These are phyloP conservation scores for Palloptera scutellata DNA, from an alignment of 2,888 invertebrate species.

Conservation along the genomic window DNA sequence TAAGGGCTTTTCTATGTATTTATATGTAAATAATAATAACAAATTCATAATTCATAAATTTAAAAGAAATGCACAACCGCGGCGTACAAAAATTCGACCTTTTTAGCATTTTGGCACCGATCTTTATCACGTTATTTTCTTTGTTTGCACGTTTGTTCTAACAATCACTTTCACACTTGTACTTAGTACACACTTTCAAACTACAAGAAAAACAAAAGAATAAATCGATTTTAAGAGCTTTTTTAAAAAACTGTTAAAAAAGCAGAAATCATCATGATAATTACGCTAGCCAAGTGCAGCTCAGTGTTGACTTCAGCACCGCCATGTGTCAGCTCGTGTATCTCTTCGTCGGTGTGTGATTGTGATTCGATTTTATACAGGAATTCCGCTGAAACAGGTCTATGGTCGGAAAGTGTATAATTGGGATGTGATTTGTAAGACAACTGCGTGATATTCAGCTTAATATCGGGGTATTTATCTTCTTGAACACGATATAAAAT, in stretches of 20 bases:
- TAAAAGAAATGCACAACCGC: slow-evolving; percentile 6
- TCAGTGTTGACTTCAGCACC: slow-evolving; percentile 30
- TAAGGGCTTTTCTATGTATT: too few relatives aligned
- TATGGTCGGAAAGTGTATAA: slow-evolving; percentile 89
- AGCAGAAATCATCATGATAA: slow-evolving; percentile 41
- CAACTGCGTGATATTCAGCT: slow-evolving; percentile 74
- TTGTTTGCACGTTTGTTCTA: neutral
- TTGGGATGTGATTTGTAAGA: slow-evolving; percentile 80
- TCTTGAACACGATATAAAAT: slow-evolving; percentile 86
- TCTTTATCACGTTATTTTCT: slow-evolving; percentile 5
- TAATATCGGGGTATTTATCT: slow-evolving; percentile 83
- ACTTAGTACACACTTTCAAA: slow-evolving; percentile 22
- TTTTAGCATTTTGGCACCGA: slow-evolving; percentile 1
- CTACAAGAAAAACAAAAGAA: slow-evolving; percentile 45
- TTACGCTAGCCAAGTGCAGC: slow-evolving; percentile 47
- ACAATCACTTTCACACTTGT: neutral
- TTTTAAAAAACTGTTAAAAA: slow-evolving; percentile 37
- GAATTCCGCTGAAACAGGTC: slow-evolving; percentile 87
- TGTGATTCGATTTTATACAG: slow-evolving; percentile 49
- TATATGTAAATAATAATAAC: too few relatives aligned
- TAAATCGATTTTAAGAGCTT: slow-evolving; percentile 32
- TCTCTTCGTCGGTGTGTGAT: slow-evolving; percentile 47
- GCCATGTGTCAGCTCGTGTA: slow-evolving; percentile 55
- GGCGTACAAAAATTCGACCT: neutral
- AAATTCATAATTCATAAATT: neutral